Percentiles rank a stretch among this genome's conserved stretches.
These are phyloP conservation scores for Entomobrya proxima DNA, from an alignment of 2,888 invertebrate species.

Conservation along the genomic window DNA sequence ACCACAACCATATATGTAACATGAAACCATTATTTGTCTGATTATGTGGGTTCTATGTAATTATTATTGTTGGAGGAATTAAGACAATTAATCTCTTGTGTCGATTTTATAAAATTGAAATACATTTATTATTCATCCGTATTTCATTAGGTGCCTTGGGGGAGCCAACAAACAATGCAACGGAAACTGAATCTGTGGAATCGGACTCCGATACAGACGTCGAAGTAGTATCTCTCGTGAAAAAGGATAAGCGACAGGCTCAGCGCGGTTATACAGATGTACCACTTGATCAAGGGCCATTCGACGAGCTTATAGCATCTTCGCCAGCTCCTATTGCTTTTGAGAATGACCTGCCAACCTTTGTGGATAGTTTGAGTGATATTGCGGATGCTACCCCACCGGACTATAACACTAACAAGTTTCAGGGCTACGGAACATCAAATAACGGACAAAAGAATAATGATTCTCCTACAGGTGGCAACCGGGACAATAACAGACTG, in stretches of 20 bases:
- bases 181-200: conserved; percentile 36
- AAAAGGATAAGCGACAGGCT: conserved; percentile 73
- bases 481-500: background rate
- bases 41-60: background rate
- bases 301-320: conserved; percentile 65
- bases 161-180: conserved; percentile 53
- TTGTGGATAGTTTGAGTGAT: conserved; percentile 61
- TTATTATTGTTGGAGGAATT: background rate
- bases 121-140: background rate
- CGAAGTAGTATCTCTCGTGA: conserved; percentile 63
- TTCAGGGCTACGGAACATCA: background rate
- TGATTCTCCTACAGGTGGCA: background rate
- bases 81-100: too few species aligned
- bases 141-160: conserved; percentile 41
- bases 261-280: conserved; percentile 74
- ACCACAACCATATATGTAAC: background rate
- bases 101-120: background rate
- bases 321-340: conserved; percentile 67
- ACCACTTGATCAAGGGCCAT: conserved; percentile 69
- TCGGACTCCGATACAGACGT: conserved; percentile 57
- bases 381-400: conserved; percentile 57
- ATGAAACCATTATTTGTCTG: background rate
- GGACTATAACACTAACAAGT: conserved; percentile 53
- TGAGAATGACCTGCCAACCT: conserved; percentile 70
- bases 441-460: background rate